Evolutionary conservation across 2,113 vertebrate species (phyloP), one percentile per base, ranked within the genome.

Genomic region (Amphiprion percula): DNA sequence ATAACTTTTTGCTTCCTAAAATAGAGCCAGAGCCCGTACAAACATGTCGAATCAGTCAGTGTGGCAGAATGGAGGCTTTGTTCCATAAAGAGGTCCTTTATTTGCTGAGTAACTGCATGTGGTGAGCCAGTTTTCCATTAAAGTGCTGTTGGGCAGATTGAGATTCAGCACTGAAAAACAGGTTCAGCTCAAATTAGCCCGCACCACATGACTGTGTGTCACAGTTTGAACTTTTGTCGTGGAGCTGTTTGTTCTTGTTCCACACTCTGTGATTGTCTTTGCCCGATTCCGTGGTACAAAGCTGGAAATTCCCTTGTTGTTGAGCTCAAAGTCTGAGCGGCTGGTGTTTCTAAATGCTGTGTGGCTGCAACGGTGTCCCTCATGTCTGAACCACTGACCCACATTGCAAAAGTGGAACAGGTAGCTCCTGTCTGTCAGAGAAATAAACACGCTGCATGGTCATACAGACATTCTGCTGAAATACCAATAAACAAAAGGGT

Each of bases 231-330:
- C 70, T 60, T 30, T 39, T 77, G 64, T n/a, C 4, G 16, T 0
- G 10, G 8, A 12, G 5, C 7, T n/a, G 19, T 74, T 78, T 78
- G 77, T 60, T 55, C 24, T 66, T 30, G 4, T 24, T 28, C 10
- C 24, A 11, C 46, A 15, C 46, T 8, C 30, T 21, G 1, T 2
- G 10, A 26, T 64, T 8, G 1, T 52, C 67, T 74, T 46, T 74
- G 69, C 39, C 21, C 16, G 0, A 49, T 24, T 46, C 70, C 33
- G 55, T 41, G 62, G 6, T 37, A 21, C 30, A 46, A 30, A 88
- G 71, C 74, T 84, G 87, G 82, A 91, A 92, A 88, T 82, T 80
- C 88, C 89, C 69, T 47, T 4, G 23, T 49, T 64, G 37, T n/a
- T 47, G 8, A 46, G 23, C 68, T 15, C 4, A 11, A 4, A 10